Base-by-base conservation (phyloP, 2,113 vertebrate genomes). In the Morphnarchus princeps region DNA sequence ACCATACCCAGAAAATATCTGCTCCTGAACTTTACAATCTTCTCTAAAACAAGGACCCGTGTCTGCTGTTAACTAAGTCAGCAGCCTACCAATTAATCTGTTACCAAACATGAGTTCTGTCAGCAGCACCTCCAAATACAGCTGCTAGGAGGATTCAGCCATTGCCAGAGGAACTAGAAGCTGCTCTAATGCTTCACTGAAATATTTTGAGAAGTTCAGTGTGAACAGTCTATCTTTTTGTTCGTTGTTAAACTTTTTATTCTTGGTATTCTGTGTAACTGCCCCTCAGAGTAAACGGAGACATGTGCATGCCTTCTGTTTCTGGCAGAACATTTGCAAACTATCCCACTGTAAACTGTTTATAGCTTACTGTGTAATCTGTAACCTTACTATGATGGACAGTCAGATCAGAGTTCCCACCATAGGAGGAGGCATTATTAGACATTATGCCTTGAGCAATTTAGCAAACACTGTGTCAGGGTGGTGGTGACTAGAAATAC, bases 381-480 rank as follows among this genome's bases (percentile, higher is more conserved):
- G 43, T 74, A 90, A 58, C 13, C 12, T 61, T 49, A 13, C 47
- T 73, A 3, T 73, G 82, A 54, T 32, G 78, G 84, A n/a, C 58
- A 57, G 36, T 21, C 52, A 76, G 49, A 32, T 78, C 58, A 74
- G 70, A 85, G 38, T n/a, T 90, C 28, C 79, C n/a, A 54, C 49
- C 54, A 22, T 8, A 5, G 0, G 0, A 63, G 59, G 29, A 82
- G 47, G 24, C 19, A 3, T 28, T 78, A 45, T 40, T 79, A 40
- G 62, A 66, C 8, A 7, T 72, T 14, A 14, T 57, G 38, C 29
- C 36, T 54, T 36, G 43, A 90, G 74, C 32, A 77, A 26, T 12
- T 76, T 57, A 28, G 10, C 19, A 34, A 74, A 42, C 47, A 61
- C 34, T 54, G 49, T 80, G 87, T 13, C 26, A 38, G 40, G 21